Conservation (phyloP, 2,113 vertebrate genomes). For the Vulpes lagopus region DNA sequence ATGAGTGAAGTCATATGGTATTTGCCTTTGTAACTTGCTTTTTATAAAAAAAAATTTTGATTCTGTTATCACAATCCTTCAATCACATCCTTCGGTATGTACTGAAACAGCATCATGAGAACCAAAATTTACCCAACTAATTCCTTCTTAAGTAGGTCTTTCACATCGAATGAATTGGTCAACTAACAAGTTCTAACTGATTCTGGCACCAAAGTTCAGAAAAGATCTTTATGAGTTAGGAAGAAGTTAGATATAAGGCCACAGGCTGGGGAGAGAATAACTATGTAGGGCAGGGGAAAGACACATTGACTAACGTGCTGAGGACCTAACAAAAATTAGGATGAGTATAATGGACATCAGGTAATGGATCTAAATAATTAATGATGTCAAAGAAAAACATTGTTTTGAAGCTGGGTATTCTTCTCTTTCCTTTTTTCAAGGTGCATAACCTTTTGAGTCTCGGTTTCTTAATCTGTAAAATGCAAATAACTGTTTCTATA, state of each 20-base stretch:
- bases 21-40: neutral
- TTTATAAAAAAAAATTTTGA: neutral
- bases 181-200: neutral
- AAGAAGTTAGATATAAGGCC: neutral
- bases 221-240: neutral
- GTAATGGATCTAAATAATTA: neutral
- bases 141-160: neutral
- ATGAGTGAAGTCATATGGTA: neutral
- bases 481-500: neutral
- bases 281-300: neutral
- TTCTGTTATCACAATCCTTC: neutral
- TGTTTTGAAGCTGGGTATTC: neutral
- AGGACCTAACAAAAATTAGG: neutral
- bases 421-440: neutral
- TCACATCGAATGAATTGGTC: neutral
- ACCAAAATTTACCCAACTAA: neutral
- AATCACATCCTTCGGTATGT: neutral
- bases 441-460: neutral
- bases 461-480: neutral
- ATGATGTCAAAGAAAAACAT: neutral
- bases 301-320: neutral
- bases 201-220: neutral
- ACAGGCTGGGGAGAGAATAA: neutral
- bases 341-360: neutral
- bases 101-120: neutral